Base-by-base conservation (phyloP, 2,113 vertebrate genomes). In the Narcine bancroftii region DNA sequence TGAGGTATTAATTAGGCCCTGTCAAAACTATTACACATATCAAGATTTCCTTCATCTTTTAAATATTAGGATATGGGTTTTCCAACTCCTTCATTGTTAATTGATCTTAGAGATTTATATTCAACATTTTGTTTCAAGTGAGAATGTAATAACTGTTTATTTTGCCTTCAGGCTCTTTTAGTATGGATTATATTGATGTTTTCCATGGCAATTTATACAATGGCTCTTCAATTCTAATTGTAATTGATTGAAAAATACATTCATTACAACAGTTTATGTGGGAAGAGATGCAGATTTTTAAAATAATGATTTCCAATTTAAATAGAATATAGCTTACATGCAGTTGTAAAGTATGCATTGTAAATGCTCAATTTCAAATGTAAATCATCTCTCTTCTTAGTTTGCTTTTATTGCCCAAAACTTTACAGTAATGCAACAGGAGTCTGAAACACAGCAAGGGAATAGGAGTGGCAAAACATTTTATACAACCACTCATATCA, bases 51-150 rank as follows among this genome's bases (percentile, higher is more conserved):
- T 85, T 56, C 81, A 85, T 56, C 81, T 85, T 50, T 69, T 45
- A 69, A 69, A 65, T 69, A 47, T 91, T 91, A 47, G 89, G 21
- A 69, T 45, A 45, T 45, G 24, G 39, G 15, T 26, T 26, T 91
- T 91, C 36, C 42, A 69, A 45, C 42, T 91, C 65, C 17, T 91
- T 91, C n/a, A 91, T 91, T 26, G 69, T 91, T 91, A 69, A 69
- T 91, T 91, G 39, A 69, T 69, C 39, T 13, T 45, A 60, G 81
- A 85, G 29, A 69, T 69, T 91, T 69, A 69, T 47, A 45, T 85
- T 91, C 89, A 89, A 56, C 36, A 66, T 69, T 89, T 63, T 89
- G 60, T 66, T 42, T 45, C 39, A 65, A 13, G 63, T 69, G 56
- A 91, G 65, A 91, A 69, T 45, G 45, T 66, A 66, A 89, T 69